Percentiles rank a stretch among this genome's conserved stretches.
These are phyloP conservation scores for Phanerotoma sp. DNA, from an alignment of 2,888 invertebrate species.

Conservation along the genomic window DNA sequence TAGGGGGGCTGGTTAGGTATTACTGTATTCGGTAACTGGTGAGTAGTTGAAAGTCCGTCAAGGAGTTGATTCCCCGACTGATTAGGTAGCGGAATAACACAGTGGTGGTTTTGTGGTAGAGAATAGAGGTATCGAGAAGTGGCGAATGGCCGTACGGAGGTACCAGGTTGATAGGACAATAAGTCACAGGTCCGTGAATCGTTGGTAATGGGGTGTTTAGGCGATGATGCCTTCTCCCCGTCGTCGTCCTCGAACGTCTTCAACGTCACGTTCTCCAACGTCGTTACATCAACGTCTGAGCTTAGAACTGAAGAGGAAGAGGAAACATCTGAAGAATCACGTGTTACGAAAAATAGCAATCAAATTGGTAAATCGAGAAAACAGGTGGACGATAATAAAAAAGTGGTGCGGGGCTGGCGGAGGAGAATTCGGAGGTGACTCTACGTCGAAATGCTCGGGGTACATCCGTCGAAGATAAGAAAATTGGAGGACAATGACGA, in stretches of 20 bases:
- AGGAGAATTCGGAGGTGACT: constrained; percentile 46
- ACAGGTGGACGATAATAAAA: constrained; percentile 9
- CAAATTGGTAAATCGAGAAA: constrained; percentile 1
- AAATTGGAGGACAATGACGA: constrained; percentile 10
- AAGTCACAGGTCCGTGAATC: constrained; percentile 39
- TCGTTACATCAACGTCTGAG: constrained; percentile 15
- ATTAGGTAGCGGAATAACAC: not conserved
- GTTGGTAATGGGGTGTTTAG: constrained; percentile 57
- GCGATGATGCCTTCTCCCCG: constrained; percentile 57
- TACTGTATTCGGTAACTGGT: no score
- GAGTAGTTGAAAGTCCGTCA: no score
- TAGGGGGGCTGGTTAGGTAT: not conserved
- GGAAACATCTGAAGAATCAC: constrained; percentile 14
- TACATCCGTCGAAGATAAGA: constrained; percentile 25
- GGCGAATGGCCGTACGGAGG: constrained; percentile 51
- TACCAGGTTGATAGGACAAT: constrained; percentile 35
- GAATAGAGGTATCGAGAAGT: constrained; percentile 4
- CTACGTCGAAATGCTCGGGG: constrained; percentile 52
- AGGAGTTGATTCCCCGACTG: no score
- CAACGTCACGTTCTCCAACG: constrained; percentile 12
- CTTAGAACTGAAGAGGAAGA: constrained; percentile 1
- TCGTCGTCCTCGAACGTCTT: constrained; percentile 39
- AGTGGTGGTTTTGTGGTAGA: no score
- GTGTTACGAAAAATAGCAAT: constrained; percentile 5
- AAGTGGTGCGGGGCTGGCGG: constrained; percentile 9